These are phyloP conservation scores for Sakesphorus luctuosus DNA, from an alignment of 2,113 vertebrate genomes.

Conservation along the genomic window DNA sequence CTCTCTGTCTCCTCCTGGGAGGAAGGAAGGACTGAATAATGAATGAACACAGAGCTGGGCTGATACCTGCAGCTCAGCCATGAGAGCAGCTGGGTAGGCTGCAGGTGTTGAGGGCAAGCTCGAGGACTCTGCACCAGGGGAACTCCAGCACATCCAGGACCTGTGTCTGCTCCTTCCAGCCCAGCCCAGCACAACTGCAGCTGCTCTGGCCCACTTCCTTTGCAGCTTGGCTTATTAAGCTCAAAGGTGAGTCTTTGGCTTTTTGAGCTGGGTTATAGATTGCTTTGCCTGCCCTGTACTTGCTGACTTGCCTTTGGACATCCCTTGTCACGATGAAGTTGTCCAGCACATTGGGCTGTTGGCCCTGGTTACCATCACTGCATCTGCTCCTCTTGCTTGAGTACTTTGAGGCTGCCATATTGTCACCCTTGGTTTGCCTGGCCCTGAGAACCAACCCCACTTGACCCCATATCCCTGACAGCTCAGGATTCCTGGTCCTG, in stretches of 20 bases:
- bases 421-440: background rate
- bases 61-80: background rate
- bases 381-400: background rate
- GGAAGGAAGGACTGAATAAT: slow-evolving; percentile 48
- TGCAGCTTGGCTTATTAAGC: background rate
- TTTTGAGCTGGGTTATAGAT: background rate
- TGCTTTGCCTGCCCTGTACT: background rate
- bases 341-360: background rate
- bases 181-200: background rate
- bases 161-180: background rate
- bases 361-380: background rate
- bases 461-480: background rate
- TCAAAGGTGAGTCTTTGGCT: background rate
- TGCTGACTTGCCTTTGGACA: background rate
- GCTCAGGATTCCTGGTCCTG: background rate
- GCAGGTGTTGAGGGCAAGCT: background rate
- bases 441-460: background rate
- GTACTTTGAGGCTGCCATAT: background rate
- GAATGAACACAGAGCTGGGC: slow-evolving; percentile 16
- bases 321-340: background rate
- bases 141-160: background rate
- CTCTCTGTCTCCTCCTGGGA: slow-evolving; percentile 2
- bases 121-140: background rate
- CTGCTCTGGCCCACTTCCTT: background rate
- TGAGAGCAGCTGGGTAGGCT: background rate